Percentiles rank a stretch among this genome's conserved stretches.
Conservation (phyloP, 2,113 vertebrate genomes). For the Capreolus pygargus region DNA sequence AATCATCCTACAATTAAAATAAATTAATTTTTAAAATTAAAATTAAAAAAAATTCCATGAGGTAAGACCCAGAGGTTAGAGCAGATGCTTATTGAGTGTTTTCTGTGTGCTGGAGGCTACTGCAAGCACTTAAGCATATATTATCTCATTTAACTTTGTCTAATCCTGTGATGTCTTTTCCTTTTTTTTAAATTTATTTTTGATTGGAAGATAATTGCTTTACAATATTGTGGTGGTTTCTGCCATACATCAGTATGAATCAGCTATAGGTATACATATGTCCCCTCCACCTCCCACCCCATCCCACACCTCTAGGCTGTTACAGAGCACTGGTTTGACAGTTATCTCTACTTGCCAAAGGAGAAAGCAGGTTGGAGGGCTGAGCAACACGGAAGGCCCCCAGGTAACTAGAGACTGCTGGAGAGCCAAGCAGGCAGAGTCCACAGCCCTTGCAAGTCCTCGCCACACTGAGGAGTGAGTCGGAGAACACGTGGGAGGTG, state of each 20-base stretch:
- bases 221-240: neutral
- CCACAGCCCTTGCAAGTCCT: neutral
- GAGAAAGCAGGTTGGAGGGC: neutral
- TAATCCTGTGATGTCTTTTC: neutral
- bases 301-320: neutral
- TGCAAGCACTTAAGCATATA: neutral
- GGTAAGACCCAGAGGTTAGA: neutral
- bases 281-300: neutral
- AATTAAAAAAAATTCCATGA: neutral
- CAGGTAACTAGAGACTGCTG: neutral
- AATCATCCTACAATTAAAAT: neutral
- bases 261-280: neutral
- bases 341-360: neutral
- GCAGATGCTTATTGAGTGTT: neutral
- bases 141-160: slow-evolving; percentile 35
- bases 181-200: neutral
- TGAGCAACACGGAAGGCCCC: neutral
- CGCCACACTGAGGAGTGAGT: neutral
- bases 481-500: accelerated
- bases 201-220: neutral
- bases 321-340: neutral
- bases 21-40: neutral
- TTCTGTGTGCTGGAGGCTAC: neutral
- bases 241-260: neutral
- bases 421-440: neutral